Conservation (phyloP, 2,888 invertebrate species). For the Ormyrus nitidulus region DNA sequence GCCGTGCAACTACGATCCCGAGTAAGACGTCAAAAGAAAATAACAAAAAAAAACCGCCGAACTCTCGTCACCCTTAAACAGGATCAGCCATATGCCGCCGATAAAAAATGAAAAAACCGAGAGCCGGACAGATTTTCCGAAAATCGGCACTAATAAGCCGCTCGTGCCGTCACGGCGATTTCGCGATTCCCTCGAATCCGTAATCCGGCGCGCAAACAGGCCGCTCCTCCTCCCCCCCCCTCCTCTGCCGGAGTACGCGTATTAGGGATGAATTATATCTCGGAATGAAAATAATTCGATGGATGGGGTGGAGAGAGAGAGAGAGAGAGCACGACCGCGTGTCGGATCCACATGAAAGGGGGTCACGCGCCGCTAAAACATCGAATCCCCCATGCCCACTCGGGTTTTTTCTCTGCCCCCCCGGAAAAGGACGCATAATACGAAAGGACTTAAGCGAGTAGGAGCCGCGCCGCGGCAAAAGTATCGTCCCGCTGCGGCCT, state of each 20-base stretch:
- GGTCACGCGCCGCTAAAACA: constrained; percentile 64
- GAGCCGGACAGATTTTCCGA: constrained; percentile 13
- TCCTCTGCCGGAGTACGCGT: constrained; percentile 53
- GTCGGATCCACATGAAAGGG: constrained; percentile 63
- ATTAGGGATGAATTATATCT: constrained; percentile 73
- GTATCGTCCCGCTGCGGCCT: constrained; percentile 23
- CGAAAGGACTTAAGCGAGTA: constrained; percentile 46
- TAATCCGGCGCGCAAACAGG: constrained; percentile 52
- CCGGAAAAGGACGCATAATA: constrained; percentile 45
- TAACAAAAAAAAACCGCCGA: constrained; percentile 15
- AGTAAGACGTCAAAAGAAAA: constrained; percentile 35
- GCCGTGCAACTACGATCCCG: neutral
- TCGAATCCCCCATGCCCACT: constrained; percentile 56
- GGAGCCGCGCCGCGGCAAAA: constrained; percentile 17
- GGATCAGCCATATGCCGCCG: constrained; percentile 33
- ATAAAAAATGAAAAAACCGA: constrained; percentile 3
- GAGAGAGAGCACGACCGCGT: constrained; percentile 58
- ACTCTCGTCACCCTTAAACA: constrained; percentile 43
- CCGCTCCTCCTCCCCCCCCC: constrained; percentile 1
- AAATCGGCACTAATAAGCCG: constrained; percentile 43
- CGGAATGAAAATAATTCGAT: constrained; percentile 75
- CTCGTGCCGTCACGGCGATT: constrained; percentile 57
- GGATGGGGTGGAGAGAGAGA: constrained; percentile 66
- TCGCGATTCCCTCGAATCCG: constrained; percentile 33
- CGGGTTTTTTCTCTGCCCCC: constrained; percentile 13